Evolutionary conservation across 64 coral and sea anemone species (phyloP), one percentile per base, ranked within the genome.

Genomic region (Acropora yongei): DNA sequence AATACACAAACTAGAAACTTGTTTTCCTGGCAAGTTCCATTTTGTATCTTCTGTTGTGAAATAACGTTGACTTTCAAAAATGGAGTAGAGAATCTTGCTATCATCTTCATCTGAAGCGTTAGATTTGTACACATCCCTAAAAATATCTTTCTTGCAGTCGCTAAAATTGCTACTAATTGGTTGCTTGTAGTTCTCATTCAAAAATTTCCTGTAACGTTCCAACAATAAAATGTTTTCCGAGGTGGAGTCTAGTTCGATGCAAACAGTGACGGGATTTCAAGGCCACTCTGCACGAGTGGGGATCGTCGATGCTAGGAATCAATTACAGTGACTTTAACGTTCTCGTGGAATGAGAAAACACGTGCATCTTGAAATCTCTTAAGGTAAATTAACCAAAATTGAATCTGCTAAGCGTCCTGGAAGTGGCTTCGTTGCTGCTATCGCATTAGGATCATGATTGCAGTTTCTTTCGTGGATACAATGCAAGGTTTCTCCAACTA

Each of bases 201-300:
- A 65, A 87, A 87, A 68, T 72, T 72, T 87, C 66, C 74, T 87
- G 84, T 87, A 87, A 8, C 65, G 67, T 71, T 72, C 84, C 65
- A 87, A 87, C 12, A 87, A 65, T 87, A 47, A 87, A 5, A 47
- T 63, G 47, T 87, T 87, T 63, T 72, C 49, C 8, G 65, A 18
- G 65, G 40, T 51, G 58, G 11, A 63, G 58, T 63, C 58, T 8
- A 63, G 58, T 63, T 63, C 58, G 58, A 63, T 63, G 58, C 58
- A 63, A 63, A 63, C 58, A 63, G 58, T 63, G 58, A 63, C 58
- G 14, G 58, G 58, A 63, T 63, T 63, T 63, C 58, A 63, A 63
- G 58, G 58, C 58, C 58, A 63, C 58, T 6, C 58, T 63, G 58
- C 76, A 88, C 17, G 45, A 80, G 72, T 47, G 86, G 86, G 45